Conservation (phyloP, 1,140 invertebrate species). For the Protaetia brevitarsis region DNA sequence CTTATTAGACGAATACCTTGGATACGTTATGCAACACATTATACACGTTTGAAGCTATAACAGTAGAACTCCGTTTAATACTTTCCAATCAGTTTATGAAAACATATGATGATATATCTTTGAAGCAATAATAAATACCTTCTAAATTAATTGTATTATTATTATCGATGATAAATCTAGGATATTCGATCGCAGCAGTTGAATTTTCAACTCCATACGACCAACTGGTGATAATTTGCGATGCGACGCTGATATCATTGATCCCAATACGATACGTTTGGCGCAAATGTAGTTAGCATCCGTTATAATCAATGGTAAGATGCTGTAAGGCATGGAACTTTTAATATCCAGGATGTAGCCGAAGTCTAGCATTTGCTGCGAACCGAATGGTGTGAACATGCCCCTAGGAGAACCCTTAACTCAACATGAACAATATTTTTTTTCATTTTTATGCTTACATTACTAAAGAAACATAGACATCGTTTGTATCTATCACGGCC, state of each 20-base stretch:
- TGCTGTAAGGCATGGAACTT: slow-evolving; percentile 31
- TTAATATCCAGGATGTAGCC: slow-evolving; percentile 51
- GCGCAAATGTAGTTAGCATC: slow-evolving; percentile 48
- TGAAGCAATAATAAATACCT: slow-evolving; percentile 30
- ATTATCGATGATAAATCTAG: slow-evolving; percentile 40
- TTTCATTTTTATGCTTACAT: slow-evolving; percentile 55
- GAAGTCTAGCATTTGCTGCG: slow-evolving; percentile 49
- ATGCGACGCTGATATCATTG: slow-evolving; percentile 46
- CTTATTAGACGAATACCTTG: too few species aligned
- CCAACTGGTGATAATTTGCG: slow-evolving; percentile 45
- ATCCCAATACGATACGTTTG: slow-evolving; percentile 47
- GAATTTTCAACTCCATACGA: slow-evolving; percentile 42
- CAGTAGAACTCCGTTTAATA: background rate
- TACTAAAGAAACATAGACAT: slow-evolving; percentile 67
- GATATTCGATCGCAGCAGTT: slow-evolving; percentile 43
- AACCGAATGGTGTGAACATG: slow-evolving; percentile 54
- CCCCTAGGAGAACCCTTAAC: slow-evolving; percentile 45
- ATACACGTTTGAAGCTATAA: too few species aligned
- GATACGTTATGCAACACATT: too few species aligned
- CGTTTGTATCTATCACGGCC: slow-evolving; percentile 62
- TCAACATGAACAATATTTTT: background rate
- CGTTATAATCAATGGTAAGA: slow-evolving; percentile 47
- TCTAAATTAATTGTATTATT: slow-evolving; percentile 43
- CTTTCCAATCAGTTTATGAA: background rate
- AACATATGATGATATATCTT: background rate